Evolutionary conservation across 2,888 invertebrate species (phyloP), one percentile per base, ranked within the genome.

Genomic region (Eupithecia subumbrata): DNA sequence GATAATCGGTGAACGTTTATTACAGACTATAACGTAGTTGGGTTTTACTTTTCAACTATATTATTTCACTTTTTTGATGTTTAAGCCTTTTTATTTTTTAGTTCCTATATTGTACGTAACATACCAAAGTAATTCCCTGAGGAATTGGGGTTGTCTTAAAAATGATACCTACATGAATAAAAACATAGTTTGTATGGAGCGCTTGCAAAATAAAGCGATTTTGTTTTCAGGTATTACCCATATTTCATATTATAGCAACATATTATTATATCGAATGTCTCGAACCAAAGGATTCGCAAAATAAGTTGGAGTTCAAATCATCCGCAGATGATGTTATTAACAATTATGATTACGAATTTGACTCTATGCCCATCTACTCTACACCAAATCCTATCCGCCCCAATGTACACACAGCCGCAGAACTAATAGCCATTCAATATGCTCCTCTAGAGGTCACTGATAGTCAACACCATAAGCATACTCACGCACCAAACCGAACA

Each of bases 151-250:
- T 11, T 11, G 4, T 11, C 22, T 22, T 11, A 22, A 56, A 52
- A 56, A 11, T 22, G 18, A 8, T 18, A 48, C 48, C 1, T 52
- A 56, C n/a, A n/a, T 11, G 22, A 56, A 11, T 11, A n/a, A 22
- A 11, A 22, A 9, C 52, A 9, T 22, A 56, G n/a, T 11, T 22
- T 56, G 11, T 22, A 11, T 22, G 18, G 2, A 52, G 4, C 3
- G 52, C 11, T 56, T 12, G 11, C 22, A 16, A 22, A 56, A 4
- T 56, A 14, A 11, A 52, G 1, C 1, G 5, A 8, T 34, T 37
- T n/a, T n/a, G 2, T n/a, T 80, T 86, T 76, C 83, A 88, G 88
- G 75, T 85, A 75, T 1, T 82, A 40, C 67, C 77, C 37, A 30
- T 81, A 37, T 69, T 83, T 37, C 78, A 82, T 9, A 43, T 86